A percentile compares a stretch with the other conserved stretches of the same genome.
Conservation (phyloP, 2,113 vertebrate genomes). For the Daubentonia madagascariensis region DNA sequence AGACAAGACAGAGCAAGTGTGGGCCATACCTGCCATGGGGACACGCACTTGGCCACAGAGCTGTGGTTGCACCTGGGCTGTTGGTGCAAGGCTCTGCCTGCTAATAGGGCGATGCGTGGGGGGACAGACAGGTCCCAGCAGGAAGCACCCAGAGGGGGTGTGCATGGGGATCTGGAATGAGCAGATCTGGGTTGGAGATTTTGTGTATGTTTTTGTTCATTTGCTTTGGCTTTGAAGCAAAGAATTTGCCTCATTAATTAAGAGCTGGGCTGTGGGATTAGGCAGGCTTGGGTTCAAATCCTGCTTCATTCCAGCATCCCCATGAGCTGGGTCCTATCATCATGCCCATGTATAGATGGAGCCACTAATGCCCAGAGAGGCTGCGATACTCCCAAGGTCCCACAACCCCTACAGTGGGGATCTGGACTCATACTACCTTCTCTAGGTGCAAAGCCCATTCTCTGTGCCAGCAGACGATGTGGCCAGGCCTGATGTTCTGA, state of each 20-base stretch:
- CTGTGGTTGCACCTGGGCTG: not conserved
- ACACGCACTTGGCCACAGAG: not conserved
- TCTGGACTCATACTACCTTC: not conserved
- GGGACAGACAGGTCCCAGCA: not conserved
- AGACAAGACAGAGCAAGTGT: not conserved
- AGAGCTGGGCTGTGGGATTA: not conserved
- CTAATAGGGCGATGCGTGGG: not conserved
- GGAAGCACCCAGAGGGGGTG: accelerated
- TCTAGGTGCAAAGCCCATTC: not conserved
- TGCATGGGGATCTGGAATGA: not conserved
- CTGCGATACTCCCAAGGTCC: not conserved
- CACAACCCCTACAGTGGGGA: accelerated
- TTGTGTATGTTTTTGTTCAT: not conserved
- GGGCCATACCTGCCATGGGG: not conserved
- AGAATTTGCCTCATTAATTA: not conserved
- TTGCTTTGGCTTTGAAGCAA: not conserved
- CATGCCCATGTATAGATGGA: not conserved
- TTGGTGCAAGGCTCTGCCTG: not conserved
- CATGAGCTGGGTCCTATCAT: accelerated
- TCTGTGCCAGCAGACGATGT: not conserved
- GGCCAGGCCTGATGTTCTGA: accelerated
- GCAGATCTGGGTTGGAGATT: not conserved
- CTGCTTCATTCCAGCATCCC: not conserved
- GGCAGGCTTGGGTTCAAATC: not conserved
- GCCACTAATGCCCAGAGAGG: not conserved